Evolutionary conservation across 1,140 invertebrate species (phyloP).

Genomic region (Lysiphlebus fabarum): DNA sequence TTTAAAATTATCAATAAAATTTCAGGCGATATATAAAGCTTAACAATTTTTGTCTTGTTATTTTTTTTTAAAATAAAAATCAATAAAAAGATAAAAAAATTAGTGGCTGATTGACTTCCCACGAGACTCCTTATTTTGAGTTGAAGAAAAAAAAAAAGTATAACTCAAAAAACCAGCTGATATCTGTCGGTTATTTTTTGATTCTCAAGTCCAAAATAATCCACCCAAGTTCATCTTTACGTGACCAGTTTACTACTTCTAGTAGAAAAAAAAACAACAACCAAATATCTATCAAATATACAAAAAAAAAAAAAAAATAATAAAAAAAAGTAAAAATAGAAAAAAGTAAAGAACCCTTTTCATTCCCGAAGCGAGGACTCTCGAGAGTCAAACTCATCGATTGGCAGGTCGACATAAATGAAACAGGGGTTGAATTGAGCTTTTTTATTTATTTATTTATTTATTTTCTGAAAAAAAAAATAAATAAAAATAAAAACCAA

Average conservation of each 20-base stretch:
- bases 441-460: constrained; percentile 26
- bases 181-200: constrained; percentile 43
- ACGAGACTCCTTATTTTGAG: constrained; percentile 47
- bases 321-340: neutral
- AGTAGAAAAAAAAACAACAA: constrained; percentile 3
- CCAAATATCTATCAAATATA: constrained; percentile 5
- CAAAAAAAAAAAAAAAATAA: neutral
- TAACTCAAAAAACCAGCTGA: constrained; percentile 38
- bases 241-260: constrained; percentile 37
- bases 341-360: constrained; percentile 5
- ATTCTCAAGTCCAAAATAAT: constrained; percentile 36
- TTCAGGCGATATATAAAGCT: too few species aligned
- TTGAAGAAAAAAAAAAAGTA: constrained; percentile 31
- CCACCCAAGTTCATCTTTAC: constrained; percentile 36
- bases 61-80: too few species aligned
- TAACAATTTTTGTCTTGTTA: too few species aligned
- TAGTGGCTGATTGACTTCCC: constrained; percentile 55
- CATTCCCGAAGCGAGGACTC: constrained; percentile 6
- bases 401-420: neutral
- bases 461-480: too few species aligned
- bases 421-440: neutral
- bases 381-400: constrained; percentile 8
- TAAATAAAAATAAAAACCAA: too few species aligned
- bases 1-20: too few species aligned
- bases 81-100: constrained; percentile 41